Base-by-base conservation (phyloP, 2,113 vertebrate genomes). In the Numenius arquata region DNA sequence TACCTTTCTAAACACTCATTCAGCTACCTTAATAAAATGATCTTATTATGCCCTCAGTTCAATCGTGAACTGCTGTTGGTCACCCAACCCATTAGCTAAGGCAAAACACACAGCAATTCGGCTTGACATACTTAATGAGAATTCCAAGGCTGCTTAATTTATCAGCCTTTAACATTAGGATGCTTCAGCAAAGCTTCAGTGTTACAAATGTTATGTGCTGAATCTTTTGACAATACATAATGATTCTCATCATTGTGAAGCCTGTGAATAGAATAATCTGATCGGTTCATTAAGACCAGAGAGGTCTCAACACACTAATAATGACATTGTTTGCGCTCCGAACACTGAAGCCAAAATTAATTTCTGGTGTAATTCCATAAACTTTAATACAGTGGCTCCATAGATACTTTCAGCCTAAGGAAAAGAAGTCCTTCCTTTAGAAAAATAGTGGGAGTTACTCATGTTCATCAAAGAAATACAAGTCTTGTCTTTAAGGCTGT, bases 221-320 rank as follows among this genome's bases (percentile, higher is more conserved):
- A 95, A 90, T 96, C 85, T 96, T 97, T 88, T 93, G 94, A 88
- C 95, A 94, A 73, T 86, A 50, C 53, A 50, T 93, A 95, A 97
- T 94, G 95, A 93, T 86, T 61, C 89, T 95, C 93, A 89, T 95
- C 92, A 85, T 81, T 91, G 95, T 95, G 85, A 83, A 74, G 67
- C 41, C 61, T 87, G 67, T 94, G 85, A 88, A 91, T 85, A 76
- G 87, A 90, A 95, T 87, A 93, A 95, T 93, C 80, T 85, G 74
- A 94, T 93, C 74, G 66, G 92, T 92, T 97, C 89, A 95, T 95
- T 94, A 95, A 59, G 72, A 96, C 56, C 34, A 73, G 73, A 85
- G 76, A 78, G 61, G 38, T 75, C 77, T 90, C 77, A 92, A 82
- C 25, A 77, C 78, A 90, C 70, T 93, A 89, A 89, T 92, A 91